phyloP scores from a whole-genome alignment of 2,888 invertebrate species.

The Sclerodermus sp. region DNA sequence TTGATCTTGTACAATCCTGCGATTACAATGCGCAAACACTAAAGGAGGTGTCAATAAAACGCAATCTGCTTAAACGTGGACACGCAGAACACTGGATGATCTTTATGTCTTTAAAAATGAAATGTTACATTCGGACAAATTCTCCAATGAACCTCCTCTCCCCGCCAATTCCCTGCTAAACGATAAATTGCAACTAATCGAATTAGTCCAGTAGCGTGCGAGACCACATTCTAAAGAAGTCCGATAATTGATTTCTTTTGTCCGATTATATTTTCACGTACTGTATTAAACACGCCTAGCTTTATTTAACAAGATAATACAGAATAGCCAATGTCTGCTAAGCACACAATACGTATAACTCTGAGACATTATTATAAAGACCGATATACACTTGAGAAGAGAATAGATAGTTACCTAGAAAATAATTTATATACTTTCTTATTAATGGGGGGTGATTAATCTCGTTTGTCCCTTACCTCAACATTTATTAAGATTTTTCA shows the following conservation, averaged over 20 bases:
- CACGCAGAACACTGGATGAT: conserved; percentile 25
- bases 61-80: conserved; percentile 22
- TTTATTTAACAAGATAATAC: conserved; percentile 57
- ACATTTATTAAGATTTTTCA: conserved; percentile 10
- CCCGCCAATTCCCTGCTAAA: too few species aligned
- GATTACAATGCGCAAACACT: not conserved
- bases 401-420: conserved; percentile 38
- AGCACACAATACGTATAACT: conserved; percentile 46
- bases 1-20: not conserved
- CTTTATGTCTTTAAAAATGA: not conserved
- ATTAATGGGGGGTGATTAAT: not conserved
- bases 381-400: conserved; percentile 41
- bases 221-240: conserved; percentile 22
- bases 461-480: conserved; percentile 11
- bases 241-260: conserved; percentile 18
- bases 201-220: conserved; percentile 18
- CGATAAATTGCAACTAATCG: too few species aligned
- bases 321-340: conserved; percentile 50
- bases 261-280: conserved; percentile 26
- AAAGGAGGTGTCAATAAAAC: conserved; percentile 31
- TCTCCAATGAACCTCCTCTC: too few species aligned
- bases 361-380: conserved; percentile 41
- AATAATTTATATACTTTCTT: conserved; percentile 21
- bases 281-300: conserved; percentile 56
- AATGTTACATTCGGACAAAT: too few species aligned